A percentile compares a stretch with the other conserved stretches of the same genome.
Evolutionary conservation across 2,888 invertebrate genomes (phyloP).

Genomic region (Calameuta pallipes): DNA sequence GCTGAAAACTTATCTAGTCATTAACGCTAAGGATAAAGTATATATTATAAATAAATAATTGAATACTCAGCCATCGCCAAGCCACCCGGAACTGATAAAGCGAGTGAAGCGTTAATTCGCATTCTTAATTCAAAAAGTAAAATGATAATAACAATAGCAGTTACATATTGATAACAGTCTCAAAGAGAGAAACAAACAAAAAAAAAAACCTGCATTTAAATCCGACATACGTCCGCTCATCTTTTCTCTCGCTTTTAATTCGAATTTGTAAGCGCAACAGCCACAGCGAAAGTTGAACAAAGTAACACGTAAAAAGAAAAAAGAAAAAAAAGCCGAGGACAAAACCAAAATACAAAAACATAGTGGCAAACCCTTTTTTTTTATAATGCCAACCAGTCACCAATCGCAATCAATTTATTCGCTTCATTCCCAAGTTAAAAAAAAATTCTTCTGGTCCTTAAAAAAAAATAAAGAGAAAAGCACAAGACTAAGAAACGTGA

Average conservation of each 20-base stretch:
- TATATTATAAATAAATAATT: slow-evolving; percentile 35
- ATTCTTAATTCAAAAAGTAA: background rate
- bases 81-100: slow-evolving; percentile 52
- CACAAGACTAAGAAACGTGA: background rate
- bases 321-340: background rate
- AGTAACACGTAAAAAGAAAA: background rate
- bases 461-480: background rate
- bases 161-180: background rate
- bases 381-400: background rate
- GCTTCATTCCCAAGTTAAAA: background rate
- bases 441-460: background rate
- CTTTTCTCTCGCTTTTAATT: background rate
- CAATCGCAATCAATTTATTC: background rate
- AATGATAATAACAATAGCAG: background rate
- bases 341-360: background rate
- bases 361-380: background rate
- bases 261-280: background rate
- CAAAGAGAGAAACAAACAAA: background rate
- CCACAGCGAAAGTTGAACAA: background rate
- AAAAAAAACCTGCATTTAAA: background rate
- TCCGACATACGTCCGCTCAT: too few relatives aligned
- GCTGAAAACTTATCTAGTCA: slow-evolving; percentile 64
- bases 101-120: too few relatives aligned
- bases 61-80: slow-evolving; percentile 54
- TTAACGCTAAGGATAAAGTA: slow-evolving; percentile 53